Evolutionary conservation across 1,140 invertebrate species (phyloP), one percentile per base, ranked within the genome.

Genomic region (Varroa destructor): DNA sequence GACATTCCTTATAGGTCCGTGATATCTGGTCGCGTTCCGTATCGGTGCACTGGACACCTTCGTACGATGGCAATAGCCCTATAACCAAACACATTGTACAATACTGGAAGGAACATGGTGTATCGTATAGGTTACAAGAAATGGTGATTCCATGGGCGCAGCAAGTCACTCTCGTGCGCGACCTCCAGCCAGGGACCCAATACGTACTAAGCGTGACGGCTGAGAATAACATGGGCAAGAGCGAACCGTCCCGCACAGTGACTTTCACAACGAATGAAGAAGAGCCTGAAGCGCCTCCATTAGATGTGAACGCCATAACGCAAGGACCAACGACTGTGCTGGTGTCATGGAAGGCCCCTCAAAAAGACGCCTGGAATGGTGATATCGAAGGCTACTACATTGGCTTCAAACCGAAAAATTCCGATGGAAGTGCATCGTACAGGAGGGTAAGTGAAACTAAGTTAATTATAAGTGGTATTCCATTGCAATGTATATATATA

Each of bases 11-110:
- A 12, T 73, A 72, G 3, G 75, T 81, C n/a, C 67, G 76, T 6
- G 76, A 77, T 8, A 74, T 74, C 14, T 75, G 74, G 1, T 82
- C 86, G 5, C 81, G 87, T 70, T 84, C 83, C 8, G 85, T 87
- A 14, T 81, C 83, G 46, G 77, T 97, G 1, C 88, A 88, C 12
- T 97, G 93, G 93, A 88, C 87, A 43, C 87, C 89, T 71, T 91
- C 92, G n/a, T 96, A 93, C 79, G 89, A 94, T 79, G 93, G 93
- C 74, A 95, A 96, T 79, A 91, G 89, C 14, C 88, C 87, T 0
- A 89, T 97, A 74, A 90, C 87, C 75, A 85, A 87, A 77, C 96
- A 93, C 79, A 85, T 90, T 58, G 91, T 93, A 78, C 89, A 93
- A 80, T 92, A 91, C 80, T 93, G 93, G 81, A 87, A 88, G 73